These are phyloP conservation scores for Macaca nemestrina DNA, from an alignment of 2,113 vertebrate species.

Conservation along the genomic window DNA sequence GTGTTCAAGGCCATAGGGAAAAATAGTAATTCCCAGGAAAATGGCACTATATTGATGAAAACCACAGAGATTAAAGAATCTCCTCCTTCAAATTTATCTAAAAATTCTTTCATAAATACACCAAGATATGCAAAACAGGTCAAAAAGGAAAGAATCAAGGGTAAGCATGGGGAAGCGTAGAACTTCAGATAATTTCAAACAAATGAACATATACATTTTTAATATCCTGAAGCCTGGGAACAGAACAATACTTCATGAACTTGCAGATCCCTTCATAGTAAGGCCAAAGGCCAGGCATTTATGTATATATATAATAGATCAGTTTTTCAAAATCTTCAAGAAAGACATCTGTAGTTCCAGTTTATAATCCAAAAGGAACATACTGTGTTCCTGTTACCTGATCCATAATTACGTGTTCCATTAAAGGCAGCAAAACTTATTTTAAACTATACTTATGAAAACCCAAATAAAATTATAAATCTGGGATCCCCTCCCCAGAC, in stretches of 20 bases:
- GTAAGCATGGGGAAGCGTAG: not conserved
- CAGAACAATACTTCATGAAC: constrained; percentile 12
- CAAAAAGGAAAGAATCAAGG: constrained; percentile 13
- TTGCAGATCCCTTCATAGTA: not conserved
- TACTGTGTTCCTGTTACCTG: constrained; percentile 19
- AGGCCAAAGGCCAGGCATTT: constrained; percentile 30
- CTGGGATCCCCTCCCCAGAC: not conserved
- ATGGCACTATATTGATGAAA: not conserved
- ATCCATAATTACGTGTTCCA: not conserved
- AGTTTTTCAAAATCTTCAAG: constrained; percentile 25
- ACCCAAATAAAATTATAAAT: not conserved
- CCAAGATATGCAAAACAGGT: not conserved
- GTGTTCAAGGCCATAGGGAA: not conserved
- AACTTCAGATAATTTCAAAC: constrained; percentile 38
- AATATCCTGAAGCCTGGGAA: constrained; percentile 37
- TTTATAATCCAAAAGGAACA: not conserved
- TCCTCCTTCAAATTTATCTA: not conserved
- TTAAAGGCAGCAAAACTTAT: constrained; percentile 24
- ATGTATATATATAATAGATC: not conserved
- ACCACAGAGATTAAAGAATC: not conserved
- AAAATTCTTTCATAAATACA: constrained; percentile 39
- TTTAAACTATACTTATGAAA: constrained; percentile 20
- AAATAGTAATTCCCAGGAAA: not conserved
- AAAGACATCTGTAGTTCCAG: not conserved
- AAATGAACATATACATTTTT: not conserved